Conservation (phyloP, 2,888 invertebrate species). For the Achlya flavicornis region DNA sequence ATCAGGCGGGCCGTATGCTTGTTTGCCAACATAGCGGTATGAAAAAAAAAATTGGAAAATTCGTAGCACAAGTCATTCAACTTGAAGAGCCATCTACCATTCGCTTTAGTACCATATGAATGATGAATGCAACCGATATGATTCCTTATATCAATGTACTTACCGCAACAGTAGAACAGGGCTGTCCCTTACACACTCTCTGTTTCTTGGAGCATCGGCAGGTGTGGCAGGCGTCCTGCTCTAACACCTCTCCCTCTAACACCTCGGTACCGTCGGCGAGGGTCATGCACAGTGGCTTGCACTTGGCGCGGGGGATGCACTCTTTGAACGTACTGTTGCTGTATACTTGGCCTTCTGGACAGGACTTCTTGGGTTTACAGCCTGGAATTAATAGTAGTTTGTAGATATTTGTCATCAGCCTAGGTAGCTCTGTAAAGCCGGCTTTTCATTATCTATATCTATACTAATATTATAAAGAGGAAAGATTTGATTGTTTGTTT, state of each 20-base stretch:
- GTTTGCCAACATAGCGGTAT: too few relatives aligned
- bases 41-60: too few relatives aligned
- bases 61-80: too few relatives aligned
- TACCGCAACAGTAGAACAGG: constrained; percentile 81
- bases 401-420: not conserved
- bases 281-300: constrained; percentile 88
- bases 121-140: too few relatives aligned
- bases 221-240: constrained; percentile 90
- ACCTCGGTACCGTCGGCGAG: constrained; percentile 85
- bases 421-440: too few relatives aligned
- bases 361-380: constrained; percentile 88
- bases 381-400: constrained; percentile 66
- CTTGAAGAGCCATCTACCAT: too few relatives aligned
- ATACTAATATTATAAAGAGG: too few relatives aligned
- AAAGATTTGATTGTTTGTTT: too few relatives aligned
- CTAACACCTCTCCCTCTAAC: constrained; percentile 90
- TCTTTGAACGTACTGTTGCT: constrained; percentile 86
- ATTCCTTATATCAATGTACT: constrained; percentile 25
- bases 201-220: constrained; percentile 90
- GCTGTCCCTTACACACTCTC: constrained; percentile 88
- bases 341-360: constrained; percentile 89
- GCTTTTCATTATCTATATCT: too few relatives aligned
- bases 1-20: too few relatives aligned
- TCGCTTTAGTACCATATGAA: too few relatives aligned
- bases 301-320: constrained; percentile 90